phyloP scores from a whole-genome alignment of 1,140 invertebrate genomes.

The Platorchestia sp. region DNA sequence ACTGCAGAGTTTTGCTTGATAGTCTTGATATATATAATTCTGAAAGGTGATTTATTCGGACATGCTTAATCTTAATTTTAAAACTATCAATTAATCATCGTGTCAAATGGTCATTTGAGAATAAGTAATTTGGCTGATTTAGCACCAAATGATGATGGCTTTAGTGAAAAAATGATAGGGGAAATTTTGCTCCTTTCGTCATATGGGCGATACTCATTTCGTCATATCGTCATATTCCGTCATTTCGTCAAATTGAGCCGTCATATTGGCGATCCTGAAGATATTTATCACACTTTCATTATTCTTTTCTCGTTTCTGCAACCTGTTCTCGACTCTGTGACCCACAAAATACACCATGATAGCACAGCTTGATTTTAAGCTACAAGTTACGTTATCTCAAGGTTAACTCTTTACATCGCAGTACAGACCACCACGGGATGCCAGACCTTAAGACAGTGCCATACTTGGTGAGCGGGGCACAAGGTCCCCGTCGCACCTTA shows the following conservation, averaged over 20 bases:
- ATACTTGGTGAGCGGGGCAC: not conserved
- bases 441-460: not conserved
- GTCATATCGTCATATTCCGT: not conserved
- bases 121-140: too few relatives aligned
- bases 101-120: too few relatives aligned
- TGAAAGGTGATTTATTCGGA: too few relatives aligned
- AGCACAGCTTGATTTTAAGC: not conserved
- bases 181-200: too few relatives aligned
- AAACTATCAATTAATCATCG: too few relatives aligned
- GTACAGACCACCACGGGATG: not conserved
- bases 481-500: not conserved
- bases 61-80: too few relatives aligned
- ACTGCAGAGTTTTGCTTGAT: not conserved
- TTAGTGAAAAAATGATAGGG: too few relatives aligned
- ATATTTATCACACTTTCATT: not conserved
- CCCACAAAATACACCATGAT: not conserved
- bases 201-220: not conserved
- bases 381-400: not conserved
- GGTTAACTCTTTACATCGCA: not conserved
- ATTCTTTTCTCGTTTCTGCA: too few relatives aligned
- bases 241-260: not conserved
- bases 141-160: too few relatives aligned
- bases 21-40: too few relatives aligned
- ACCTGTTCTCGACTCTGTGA: not conserved
- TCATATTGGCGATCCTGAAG: not conserved